phyloP scores from a whole-genome alignment of 2,797 vertebrate genomes.

The Mus minutoides region DNA sequence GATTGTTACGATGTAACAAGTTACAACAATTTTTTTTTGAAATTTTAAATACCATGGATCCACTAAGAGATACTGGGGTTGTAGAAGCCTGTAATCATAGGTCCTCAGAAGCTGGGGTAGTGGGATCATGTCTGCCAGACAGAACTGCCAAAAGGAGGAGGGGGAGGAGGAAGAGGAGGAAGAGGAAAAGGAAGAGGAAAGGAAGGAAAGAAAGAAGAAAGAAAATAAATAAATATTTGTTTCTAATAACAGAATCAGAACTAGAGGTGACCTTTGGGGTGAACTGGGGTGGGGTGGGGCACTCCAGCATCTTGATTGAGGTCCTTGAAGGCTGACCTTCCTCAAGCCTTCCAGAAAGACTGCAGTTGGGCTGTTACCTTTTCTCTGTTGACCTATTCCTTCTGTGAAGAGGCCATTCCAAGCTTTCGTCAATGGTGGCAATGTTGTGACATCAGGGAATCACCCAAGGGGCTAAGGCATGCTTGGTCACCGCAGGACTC shows the following conservation, averaged over 20 bases:
- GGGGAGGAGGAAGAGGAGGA: no score
- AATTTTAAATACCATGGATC: not conserved
- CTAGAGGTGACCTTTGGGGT: no score
- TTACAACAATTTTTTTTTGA: not conserved
- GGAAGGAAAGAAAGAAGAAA: no score
- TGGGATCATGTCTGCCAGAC: not conserved
- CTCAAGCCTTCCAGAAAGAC: no score
- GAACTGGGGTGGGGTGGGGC: not conserved
- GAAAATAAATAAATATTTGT: not conserved
- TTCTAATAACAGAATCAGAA: not conserved
- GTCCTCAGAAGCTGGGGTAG: not conserved
- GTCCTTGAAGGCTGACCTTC: not conserved
- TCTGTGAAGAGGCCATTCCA: not conserved
- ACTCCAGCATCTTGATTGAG: not conserved
- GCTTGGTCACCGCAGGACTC: not conserved
- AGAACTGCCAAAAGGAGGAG: not conserved
- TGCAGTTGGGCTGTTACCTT: not conserved
- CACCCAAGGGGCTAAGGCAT: not conserved
- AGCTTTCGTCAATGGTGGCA: not conserved
- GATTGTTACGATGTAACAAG: not conserved
- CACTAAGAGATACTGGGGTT: not conserved
- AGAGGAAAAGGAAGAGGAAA: accelerated
- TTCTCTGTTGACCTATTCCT: not conserved
- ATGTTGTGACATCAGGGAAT: not conserved
- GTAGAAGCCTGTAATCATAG: not conserved